Percentiles rank a stretch among this genome's conserved stretches.
These are phyloP conservation scores for Sylvicola fuscatus DNA, from an alignment of 2,888 invertebrate genomes.

Conservation along the genomic window DNA sequence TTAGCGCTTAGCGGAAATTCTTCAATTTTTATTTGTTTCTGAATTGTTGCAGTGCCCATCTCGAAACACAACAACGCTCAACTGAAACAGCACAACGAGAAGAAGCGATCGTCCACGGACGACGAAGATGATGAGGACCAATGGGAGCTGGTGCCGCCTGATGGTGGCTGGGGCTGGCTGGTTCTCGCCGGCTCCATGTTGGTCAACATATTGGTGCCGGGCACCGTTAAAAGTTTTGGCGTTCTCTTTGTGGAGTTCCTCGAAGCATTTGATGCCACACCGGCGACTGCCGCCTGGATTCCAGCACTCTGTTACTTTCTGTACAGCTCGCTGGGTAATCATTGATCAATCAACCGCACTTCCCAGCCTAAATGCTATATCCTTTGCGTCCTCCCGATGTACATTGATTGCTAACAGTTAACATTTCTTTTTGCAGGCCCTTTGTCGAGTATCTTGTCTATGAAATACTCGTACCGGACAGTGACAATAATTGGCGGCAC, in stretches of 20 bases:
- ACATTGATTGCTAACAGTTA: neutral
- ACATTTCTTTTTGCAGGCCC: constrained; percentile 39
- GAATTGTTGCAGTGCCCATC: no score
- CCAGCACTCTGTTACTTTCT: constrained; percentile 76
- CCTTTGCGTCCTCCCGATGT: no score
- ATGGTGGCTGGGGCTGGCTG: constrained; percentile 74
- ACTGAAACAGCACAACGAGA: no score
- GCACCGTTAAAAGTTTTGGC: constrained; percentile 74
- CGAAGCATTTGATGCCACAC: constrained; percentile 52
- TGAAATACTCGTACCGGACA: constrained; percentile 63
- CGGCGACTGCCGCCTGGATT: constrained; percentile 58
- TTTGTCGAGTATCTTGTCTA: constrained; percentile 62
- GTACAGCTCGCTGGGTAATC: constrained; percentile 66
- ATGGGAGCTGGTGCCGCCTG: constrained; percentile 56
- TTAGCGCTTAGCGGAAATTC: no score
- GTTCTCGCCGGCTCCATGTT: constrained; percentile 51
- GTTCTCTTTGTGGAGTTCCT: constrained; percentile 66
- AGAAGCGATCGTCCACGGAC: no score
- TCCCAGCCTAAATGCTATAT: no score
- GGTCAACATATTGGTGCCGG: constrained; percentile 69
- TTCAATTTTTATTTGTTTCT: no score
- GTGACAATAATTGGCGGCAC: constrained; percentile 68
- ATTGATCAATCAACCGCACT: no score
- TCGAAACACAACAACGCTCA: no score
- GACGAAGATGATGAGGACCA: constrained; percentile 12